A percentile compares a stretch with the other conserved stretches of the same genome.
phyloP scores from a whole-genome alignment of 2,797 vertebrate genomes.

The Lateolabrax maculatus region DNA sequence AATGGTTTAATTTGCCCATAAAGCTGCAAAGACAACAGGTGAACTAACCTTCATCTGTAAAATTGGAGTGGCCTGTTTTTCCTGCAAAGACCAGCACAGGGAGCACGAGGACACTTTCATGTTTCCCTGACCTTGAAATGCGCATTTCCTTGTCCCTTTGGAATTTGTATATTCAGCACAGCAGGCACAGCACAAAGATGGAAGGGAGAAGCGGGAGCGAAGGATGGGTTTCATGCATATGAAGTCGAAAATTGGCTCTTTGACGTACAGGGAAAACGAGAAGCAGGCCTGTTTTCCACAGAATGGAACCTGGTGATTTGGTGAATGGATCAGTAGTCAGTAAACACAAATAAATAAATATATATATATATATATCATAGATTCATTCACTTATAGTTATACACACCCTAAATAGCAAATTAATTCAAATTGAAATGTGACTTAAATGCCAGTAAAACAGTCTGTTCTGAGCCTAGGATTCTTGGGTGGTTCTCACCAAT shows the following conservation, averaged over 20 bases:
- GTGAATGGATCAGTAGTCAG: neutral
- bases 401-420: neutral
- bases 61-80: neutral
- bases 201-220: slow-evolving; percentile 6
- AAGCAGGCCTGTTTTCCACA: neutral
- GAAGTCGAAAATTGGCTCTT: slow-evolving; percentile 18
- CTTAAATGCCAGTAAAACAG: neutral
- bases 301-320: neutral
- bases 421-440: neutral
- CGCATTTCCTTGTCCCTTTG: slow-evolving; percentile 32
- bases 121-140: slow-evolving; percentile 53
- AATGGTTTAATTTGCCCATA: neutral
- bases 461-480: neutral
- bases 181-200: slow-evolving; percentile 6
- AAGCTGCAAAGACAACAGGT: neutral
- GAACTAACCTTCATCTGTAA: neutral
- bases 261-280: neutral
- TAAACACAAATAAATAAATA: neutral
- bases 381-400: neutral
- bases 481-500: neutral
- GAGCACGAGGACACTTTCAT: slow-evolving; percentile 12
- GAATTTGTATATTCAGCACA: slow-evolving; percentile 29
- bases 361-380: neutral
- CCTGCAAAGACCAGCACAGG: slow-evolving; percentile 16
- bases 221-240: slow-evolving; percentile 15